A percentile compares a stretch with the other conserved stretches of the same genome.
phyloP scores from a whole-genome alignment of 2,113 vertebrate genomes.

The Sander lucioperca region DNA sequence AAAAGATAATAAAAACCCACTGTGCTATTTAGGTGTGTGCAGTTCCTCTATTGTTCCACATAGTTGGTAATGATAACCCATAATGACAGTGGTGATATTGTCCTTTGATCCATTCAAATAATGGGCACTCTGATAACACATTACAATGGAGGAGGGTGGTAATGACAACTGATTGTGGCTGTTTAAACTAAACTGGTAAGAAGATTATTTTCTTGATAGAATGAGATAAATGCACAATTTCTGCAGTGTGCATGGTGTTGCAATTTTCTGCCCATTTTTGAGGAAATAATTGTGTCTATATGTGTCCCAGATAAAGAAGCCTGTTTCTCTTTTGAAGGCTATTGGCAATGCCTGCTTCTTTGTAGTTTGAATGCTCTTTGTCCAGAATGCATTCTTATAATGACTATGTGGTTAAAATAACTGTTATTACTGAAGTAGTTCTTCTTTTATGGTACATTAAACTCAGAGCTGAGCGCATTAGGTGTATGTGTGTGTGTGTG shows the following conservation, averaged over 20 bases:
- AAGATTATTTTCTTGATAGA: conserved; percentile 60
- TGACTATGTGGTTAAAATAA: conserved; percentile 67
- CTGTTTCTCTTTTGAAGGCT: conserved; percentile 53
- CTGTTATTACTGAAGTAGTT: conserved; percentile 71
- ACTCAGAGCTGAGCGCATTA: conserved; percentile 65
- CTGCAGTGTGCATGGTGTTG: conserved; percentile 28
- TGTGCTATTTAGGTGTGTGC: conserved; percentile 10
- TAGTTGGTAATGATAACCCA: conserved; percentile 48
- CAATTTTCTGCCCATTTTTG: conserved; percentile 56
- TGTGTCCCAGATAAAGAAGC: conserved; percentile 68
- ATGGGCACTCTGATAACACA: conserved; percentile 40
- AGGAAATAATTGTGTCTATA: conserved; percentile 61
- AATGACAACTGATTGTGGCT: conserved; percentile 61
- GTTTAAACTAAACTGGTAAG: conserved; percentile 46
- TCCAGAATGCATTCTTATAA: conserved; percentile 65
- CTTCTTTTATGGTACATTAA: conserved; percentile 72
- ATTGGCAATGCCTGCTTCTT: conserved; percentile 55
- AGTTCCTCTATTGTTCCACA: conserved; percentile 28
- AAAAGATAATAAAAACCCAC: neutral
- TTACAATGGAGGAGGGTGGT: conserved; percentile 43
- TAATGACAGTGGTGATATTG: conserved; percentile 50
- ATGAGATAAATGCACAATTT: conserved; percentile 58
- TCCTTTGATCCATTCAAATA: conserved; percentile 51
- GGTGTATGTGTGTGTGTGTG: conserved; percentile 37
- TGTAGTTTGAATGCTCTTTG: conserved; percentile 67